These are phyloP conservation scores for Oeneis ivallda DNA, from an alignment of 2,888 invertebrate genomes.

Conservation along the genomic window DNA sequence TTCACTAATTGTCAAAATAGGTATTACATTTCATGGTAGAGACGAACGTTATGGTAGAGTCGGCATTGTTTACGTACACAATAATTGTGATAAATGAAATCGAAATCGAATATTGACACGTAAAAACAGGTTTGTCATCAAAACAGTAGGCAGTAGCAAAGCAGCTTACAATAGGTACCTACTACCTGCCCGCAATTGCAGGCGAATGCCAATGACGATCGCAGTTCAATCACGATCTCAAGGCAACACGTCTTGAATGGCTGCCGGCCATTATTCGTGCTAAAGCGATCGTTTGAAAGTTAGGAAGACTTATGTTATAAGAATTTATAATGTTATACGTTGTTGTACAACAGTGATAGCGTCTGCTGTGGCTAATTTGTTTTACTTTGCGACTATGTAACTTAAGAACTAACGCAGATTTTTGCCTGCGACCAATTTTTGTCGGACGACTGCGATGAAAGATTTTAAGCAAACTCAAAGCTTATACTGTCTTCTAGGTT, in stretches of 20 bases:
- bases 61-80: not conserved
- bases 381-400: constrained; percentile 28
- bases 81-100: constrained; percentile 23
- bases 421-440: no score
- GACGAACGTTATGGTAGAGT: not conserved
- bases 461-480: no score
- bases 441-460: no score
- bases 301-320: constrained; percentile 34
- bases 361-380: constrained; percentile 22
- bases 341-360: constrained; percentile 36
- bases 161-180: constrained; percentile 21
- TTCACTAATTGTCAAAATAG: not conserved
- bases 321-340: constrained; percentile 35
- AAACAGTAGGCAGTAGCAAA: constrained; percentile 26
- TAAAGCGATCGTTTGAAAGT: constrained; percentile 40
- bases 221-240: constrained; percentile 43
- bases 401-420: not conserved
- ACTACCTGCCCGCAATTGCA: constrained; percentile 29
- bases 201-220: constrained; percentile 41
- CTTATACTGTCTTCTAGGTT: no score
- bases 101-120: constrained; percentile 27
- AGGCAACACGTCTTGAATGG: constrained; percentile 43
- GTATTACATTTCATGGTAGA: not conserved
- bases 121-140: constrained; percentile 33
- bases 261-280: constrained; percentile 34